A percentile compares a stretch with the other conserved stretches of the same genome.
These are phyloP conservation scores for Ectropis grisescens DNA, from an alignment of 1,140 invertebrate species.

Conservation along the genomic window DNA sequence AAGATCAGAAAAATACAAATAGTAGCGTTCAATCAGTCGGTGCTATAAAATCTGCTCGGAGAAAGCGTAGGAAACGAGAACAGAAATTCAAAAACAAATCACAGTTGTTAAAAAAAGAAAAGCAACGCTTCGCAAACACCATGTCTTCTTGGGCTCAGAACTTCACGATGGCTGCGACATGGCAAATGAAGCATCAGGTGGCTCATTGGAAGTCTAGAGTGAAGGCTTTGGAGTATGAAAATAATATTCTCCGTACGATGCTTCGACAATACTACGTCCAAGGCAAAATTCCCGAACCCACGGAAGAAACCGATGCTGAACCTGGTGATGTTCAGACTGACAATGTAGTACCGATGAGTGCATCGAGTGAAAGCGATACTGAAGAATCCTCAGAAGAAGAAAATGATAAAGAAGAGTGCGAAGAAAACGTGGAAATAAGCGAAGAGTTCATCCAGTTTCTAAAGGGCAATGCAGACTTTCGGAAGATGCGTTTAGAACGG, in stretches of 20 bases:
- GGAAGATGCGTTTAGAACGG: constrained; percentile 64
- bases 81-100: constrained; percentile 13
- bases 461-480: constrained; percentile 69
- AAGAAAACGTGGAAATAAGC: constrained; percentile 70
- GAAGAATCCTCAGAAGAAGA: constrained; percentile 7
- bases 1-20: constrained; percentile 10
- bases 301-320: no score
- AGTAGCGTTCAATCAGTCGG: background rate
- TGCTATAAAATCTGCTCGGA: constrained; percentile 12
- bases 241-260: constrained; percentile 63
- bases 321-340: no score
- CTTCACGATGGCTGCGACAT: constrained; percentile 41
- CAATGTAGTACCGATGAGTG: no score
- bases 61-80: constrained; percentile 7
- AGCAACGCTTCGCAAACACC: constrained; percentile 18
- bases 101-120: constrained; percentile 4
- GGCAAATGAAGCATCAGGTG: constrained; percentile 71
- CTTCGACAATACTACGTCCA: background rate
- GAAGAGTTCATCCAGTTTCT: constrained; percentile 77
- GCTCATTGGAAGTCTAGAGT: constrained; percentile 79
- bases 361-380: constrained; percentile 1
- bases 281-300: no score
- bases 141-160: constrained; percentile 52
- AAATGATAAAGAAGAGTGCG: constrained; percentile 11
- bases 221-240: constrained; percentile 75